A percentile compares a stretch with the other conserved stretches of the same genome.
These are phyloP conservation scores for Thyatira batis DNA, from an alignment of 2,888 invertebrate species.

Conservation along the genomic window DNA sequence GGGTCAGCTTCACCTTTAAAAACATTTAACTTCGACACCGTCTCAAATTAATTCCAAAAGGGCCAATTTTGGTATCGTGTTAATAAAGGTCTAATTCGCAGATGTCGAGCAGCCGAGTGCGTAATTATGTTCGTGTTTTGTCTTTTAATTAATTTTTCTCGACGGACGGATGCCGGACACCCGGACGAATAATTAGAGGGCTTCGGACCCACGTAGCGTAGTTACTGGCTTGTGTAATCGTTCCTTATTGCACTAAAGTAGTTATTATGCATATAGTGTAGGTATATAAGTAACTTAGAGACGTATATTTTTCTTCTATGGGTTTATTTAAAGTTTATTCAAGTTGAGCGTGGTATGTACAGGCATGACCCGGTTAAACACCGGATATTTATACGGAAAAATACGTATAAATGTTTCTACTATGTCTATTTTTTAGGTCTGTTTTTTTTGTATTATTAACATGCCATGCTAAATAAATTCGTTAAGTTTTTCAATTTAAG, in stretches of 20 bases:
- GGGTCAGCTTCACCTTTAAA: not conserved
- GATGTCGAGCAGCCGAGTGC: not conserved
- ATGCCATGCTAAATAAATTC: too few species aligned
- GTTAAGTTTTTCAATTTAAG: too few species aligned
- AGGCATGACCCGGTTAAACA: too few species aligned
- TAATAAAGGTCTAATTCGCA: slow-evolving; percentile 4
- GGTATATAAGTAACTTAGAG: not conserved
- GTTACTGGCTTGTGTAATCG: not conserved
- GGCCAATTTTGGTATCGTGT: not conserved
- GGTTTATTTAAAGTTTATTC: not conserved
- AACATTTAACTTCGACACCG: not conserved
- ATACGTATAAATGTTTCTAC: too few species aligned
- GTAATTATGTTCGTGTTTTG: slow-evolving; percentile 5
- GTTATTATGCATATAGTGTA: not conserved
- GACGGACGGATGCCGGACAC: not conserved
- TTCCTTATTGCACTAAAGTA: not conserved
- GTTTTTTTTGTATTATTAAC: too few species aligned
- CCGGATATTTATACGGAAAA: too few species aligned
- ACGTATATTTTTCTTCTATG: not conserved
- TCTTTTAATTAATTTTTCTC: slow-evolving; percentile 1
- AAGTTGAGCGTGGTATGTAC: too few species aligned
- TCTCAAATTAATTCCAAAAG: not conserved
- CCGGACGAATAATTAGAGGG: not conserved
- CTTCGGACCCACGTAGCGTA: not conserved
- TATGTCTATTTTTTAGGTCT: too few species aligned